A percentile compares a stretch with the other conserved stretches of the same genome.
Evolutionary conservation across 2,113 vertebrate genomes (phyloP).

Genomic region (Poeciliopsis turrubarensis): DNA sequence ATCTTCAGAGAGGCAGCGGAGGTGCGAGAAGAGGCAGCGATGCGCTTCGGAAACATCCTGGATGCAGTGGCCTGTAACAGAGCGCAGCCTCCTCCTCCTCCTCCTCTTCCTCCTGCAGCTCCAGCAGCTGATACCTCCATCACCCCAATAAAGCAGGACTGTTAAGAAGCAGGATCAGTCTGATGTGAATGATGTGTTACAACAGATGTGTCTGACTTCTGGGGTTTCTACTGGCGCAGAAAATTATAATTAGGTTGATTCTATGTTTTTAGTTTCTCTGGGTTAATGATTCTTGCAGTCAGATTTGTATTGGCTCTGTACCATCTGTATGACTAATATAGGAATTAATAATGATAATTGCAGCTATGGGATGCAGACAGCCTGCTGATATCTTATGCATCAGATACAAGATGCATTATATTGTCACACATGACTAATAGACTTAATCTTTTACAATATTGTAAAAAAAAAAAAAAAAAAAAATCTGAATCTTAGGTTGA

Average conservation of each 20-base stretch:
- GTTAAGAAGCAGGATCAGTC: conserved; percentile 55
- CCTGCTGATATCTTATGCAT: conserved; percentile 15
- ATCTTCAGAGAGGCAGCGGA: conserved; percentile 20
- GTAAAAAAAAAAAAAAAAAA: neutral
- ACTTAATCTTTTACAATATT: neutral
- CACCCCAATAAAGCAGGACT: conserved; percentile 21
- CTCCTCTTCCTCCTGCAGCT: conserved; percentile 25
- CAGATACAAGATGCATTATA: conserved; percentile 6
- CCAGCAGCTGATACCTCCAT: conserved; percentile 66
- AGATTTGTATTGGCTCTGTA: neutral
- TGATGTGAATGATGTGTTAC: conserved; percentile 59
- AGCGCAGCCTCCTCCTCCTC: conserved; percentile 35
- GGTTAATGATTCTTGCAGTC: conserved; percentile 30
- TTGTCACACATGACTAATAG: neutral
- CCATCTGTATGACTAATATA: conserved; percentile 12
- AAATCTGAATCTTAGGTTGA: neutral
- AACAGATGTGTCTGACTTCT: conserved; percentile 66
- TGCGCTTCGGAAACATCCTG: conserved; percentile 48
- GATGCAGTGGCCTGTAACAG: conserved; percentile 61
- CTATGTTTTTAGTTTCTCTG: conserved; percentile 16
- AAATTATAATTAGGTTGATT: conserved; percentile 45
- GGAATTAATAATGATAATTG: conserved; percentile 16
- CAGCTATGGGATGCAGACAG: neutral
- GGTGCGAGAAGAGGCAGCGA: conserved; percentile 27
- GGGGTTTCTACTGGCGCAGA: conserved; percentile 16